A percentile compares a stretch with the other conserved stretches of the same genome.
Evolutionary conservation across 2,888 invertebrate genomes (phyloP).

Genomic region (Ligdia adustata): DNA sequence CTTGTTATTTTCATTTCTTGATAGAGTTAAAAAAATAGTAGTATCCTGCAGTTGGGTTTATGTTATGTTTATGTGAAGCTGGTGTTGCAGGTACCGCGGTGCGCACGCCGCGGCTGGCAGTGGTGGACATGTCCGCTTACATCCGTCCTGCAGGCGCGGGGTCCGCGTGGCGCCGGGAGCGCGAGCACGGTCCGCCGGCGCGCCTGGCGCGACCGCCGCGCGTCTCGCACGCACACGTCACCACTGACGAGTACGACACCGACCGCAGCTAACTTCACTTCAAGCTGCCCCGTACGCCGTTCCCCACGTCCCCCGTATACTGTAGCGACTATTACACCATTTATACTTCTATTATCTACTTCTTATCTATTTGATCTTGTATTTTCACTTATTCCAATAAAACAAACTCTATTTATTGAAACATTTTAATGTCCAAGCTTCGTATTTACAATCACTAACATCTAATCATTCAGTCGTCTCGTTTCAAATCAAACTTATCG

Average conservation of each 20-base stretch:
- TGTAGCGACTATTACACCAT: not conserved
- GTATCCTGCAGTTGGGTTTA: too few relatives aligned
- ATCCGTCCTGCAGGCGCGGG: constrained; percentile 50
- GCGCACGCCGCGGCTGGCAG: constrained; percentile 66
- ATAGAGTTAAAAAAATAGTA: too few relatives aligned
- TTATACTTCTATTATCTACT: constrained; percentile 4
- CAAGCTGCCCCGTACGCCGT: not conserved
- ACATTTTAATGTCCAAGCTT: constrained; percentile 81
- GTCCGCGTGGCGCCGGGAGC: not conserved
- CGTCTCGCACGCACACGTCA: constrained; percentile 49
- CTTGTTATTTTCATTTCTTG: too few relatives aligned
- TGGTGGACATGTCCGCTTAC: constrained; percentile 71
- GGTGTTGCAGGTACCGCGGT: constrained; percentile 64
- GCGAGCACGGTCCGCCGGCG: constrained; percentile 12
- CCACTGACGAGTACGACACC: constrained; percentile 77
- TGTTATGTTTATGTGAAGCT: too few relatives aligned
- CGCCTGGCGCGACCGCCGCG: constrained; percentile 51
- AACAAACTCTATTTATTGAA: constrained; percentile 72
- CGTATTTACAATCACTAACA: constrained; percentile 81
- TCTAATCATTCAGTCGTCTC: constrained; percentile 81
- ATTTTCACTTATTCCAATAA: constrained; percentile 44
- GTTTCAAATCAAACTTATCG: constrained; percentile 76
- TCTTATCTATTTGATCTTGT: constrained; percentile 3
- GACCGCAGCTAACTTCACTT: constrained; percentile 28
- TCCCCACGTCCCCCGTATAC: constrained; percentile 15